Conservation (phyloP, 2,888 invertebrate species). For the Malachius bipustulatus region DNA sequence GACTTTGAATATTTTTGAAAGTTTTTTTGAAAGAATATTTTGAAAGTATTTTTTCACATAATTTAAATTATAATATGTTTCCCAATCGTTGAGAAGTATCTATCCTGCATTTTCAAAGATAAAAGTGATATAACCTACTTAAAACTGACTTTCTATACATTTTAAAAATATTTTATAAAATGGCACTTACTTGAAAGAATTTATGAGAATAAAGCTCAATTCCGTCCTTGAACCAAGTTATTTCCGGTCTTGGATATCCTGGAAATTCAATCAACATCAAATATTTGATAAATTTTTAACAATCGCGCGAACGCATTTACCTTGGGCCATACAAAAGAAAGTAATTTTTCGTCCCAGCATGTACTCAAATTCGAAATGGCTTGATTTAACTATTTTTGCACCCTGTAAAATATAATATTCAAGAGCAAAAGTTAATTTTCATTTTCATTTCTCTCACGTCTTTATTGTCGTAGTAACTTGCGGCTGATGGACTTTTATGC, state of each 20-base stretch:
- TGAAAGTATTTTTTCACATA: no score
- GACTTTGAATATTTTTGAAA: no score
- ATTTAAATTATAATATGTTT: no score
- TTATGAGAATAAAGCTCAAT: constrained; percentile 61
- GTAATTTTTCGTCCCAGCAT: constrained; percentile 64
- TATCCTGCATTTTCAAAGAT: no score
- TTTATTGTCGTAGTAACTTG: constrained; percentile 51
- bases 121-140: no score
- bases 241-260: constrained; percentile 57
- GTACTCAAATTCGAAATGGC: constrained; percentile 61
- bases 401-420: constrained; percentile 39
- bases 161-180: no score
- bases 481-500: constrained; percentile 44
- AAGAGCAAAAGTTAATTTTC: background rate
- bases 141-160: no score
- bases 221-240: constrained; percentile 68
- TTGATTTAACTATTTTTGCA: constrained; percentile 56
- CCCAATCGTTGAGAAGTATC: no score
- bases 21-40: no score
- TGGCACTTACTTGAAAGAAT: constrained; percentile 48
- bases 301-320: constrained; percentile 21
- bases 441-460: constrained; percentile 36
- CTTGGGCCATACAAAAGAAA: constrained; percentile 62
- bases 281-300: no score
- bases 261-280: no score